A percentile compares a stretch with the other conserved stretches of the same genome.
phyloP scores from a whole-genome alignment of 2,888 invertebrate genomes.

The Hypomecis atomaria region DNA sequence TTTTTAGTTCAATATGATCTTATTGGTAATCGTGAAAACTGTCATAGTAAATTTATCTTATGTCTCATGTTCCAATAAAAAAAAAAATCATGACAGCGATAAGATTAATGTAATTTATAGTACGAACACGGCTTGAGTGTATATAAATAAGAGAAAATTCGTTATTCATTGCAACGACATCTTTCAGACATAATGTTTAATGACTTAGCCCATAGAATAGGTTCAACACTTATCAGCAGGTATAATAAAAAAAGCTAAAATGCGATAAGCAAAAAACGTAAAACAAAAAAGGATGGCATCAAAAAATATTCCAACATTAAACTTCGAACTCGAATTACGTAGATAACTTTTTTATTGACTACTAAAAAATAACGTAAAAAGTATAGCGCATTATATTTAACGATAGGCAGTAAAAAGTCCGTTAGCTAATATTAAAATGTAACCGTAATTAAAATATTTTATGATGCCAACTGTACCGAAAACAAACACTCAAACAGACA shows the following conservation, averaged over 20 bases:
- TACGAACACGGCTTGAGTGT: too few relatives aligned
- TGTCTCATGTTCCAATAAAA: too few relatives aligned
- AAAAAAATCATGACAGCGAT: too few relatives aligned
- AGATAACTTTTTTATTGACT: slow-evolving; percentile 4
- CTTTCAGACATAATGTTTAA: background rate
- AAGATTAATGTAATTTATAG: too few relatives aligned
- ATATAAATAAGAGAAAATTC: too few relatives aligned
- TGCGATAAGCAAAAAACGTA: slow-evolving; percentile 9
- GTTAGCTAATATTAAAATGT: slow-evolving; percentile 15
- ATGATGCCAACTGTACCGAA: slow-evolving; percentile 29
- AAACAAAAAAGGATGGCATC: slow-evolving; percentile 5
- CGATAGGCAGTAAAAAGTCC: slow-evolving; percentile 33
- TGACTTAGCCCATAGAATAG: slow-evolving; percentile 1
- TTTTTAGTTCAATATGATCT: too few relatives aligned
- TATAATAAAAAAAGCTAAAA: slow-evolving; percentile 9
- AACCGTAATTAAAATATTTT: slow-evolving; percentile 27
- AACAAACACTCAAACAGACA: slow-evolving; percentile 35
- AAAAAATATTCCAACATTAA: slow-evolving; percentile 8
- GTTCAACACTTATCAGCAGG: slow-evolving; percentile 1
- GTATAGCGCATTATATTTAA: slow-evolving; percentile 14
- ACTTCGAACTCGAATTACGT: background rate
- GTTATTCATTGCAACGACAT: too few relatives aligned
- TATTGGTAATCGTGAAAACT: too few relatives aligned
- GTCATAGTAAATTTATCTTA: too few relatives aligned
- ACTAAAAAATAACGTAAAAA: slow-evolving; percentile 14